Evolutionary conservation across 2,888 invertebrate genomes (phyloP).

Genomic region (Tetranychus piercei): DNA sequence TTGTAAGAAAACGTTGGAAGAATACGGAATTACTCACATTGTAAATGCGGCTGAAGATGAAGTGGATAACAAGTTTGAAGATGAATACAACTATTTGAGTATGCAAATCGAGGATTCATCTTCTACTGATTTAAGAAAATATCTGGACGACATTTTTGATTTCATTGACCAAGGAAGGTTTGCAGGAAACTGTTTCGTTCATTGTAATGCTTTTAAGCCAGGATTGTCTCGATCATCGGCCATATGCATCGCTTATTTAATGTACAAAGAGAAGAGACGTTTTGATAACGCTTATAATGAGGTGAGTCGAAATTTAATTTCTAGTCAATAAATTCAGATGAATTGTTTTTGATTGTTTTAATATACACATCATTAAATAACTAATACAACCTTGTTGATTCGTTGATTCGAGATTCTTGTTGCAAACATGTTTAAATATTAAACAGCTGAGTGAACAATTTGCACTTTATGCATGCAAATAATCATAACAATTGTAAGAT

Average conservation of each 20-base stretch:
- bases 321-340: not conserved
- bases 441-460: too few species aligned
- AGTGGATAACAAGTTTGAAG: slow-evolving; percentile 30
- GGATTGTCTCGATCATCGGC: slow-evolving; percentile 33
- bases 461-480: too few species aligned
- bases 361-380: not conserved
- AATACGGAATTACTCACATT: slow-evolving; percentile 32
- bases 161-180: slow-evolving; percentile 32
- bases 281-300: slow-evolving; percentile 30
- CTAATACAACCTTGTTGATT: not conserved
- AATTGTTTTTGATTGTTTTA: not conserved
- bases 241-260: slow-evolving; percentile 33
- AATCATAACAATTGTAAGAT: too few species aligned
- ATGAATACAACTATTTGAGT: slow-evolving; percentile 30
- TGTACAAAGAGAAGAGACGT: slow-evolving; percentile 29
- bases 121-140: slow-evolving; percentile 29
- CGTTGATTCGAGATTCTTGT: not conserved
- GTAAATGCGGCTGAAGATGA: slow-evolving; percentile 29
- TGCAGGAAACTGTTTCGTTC: slow-evolving; percentile 32
- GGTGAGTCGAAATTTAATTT: slow-evolving; percentile 8
- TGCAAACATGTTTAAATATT: too few species aligned
- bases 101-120: slow-evolving; percentile 31
- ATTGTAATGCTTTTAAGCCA: slow-evolving; percentile 31
- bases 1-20: slow-evolving; percentile 29
- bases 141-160: slow-evolving; percentile 31